These are phyloP conservation scores for Dendrolimus punctatus DNA, from an alignment of 1,140 invertebrate genomes.

Conservation along the genomic window DNA sequence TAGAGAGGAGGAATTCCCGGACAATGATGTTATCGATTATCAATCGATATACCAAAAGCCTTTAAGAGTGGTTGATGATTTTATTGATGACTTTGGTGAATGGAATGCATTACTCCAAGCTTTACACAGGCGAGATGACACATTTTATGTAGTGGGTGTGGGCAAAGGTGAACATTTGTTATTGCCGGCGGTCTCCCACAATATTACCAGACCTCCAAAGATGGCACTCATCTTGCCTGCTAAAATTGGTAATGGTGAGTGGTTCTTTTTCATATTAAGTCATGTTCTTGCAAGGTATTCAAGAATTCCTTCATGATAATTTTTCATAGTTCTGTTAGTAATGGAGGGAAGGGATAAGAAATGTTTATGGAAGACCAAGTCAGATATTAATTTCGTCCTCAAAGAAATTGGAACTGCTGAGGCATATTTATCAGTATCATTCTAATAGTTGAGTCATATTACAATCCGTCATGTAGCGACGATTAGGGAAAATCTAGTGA, in stretches of 20 bases:
- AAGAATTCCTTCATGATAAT: too few relatives aligned
- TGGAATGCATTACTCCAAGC: constrained; percentile 76
- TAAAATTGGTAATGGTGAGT: constrained; percentile 77
- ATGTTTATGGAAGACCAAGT: too few relatives aligned
- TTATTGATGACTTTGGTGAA: constrained; percentile 50
- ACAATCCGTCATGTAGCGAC: too few relatives aligned
- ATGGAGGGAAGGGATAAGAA: too few relatives aligned
- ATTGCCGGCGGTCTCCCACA: constrained; percentile 86
- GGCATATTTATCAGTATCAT: not conserved
- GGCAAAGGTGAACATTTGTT: constrained; percentile 87
- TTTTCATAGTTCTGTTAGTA: too few relatives aligned
- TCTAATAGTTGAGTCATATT: too few relatives aligned
- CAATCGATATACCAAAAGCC: constrained; percentile 46
- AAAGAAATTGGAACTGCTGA: too few relatives aligned
- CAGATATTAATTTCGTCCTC: too few relatives aligned
- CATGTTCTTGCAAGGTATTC: too few relatives aligned
- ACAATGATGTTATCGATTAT: constrained; percentile 39
- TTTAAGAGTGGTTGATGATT: constrained; percentile 34
- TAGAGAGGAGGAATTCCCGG: constrained; percentile 43
- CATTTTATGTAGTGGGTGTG: constrained; percentile 95
- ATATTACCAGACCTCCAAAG: constrained; percentile 87
- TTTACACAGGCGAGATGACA: constrained; percentile 88
- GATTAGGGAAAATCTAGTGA: too few relatives aligned
- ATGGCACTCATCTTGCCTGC: constrained; percentile 94
- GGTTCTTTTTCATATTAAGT: too few relatives aligned